A percentile compares a stretch with the other conserved stretches of the same genome.
These are phyloP conservation scores for Alviniconcha marisindica DNA, from an alignment of 1,140 invertebrate species.

Conservation along the genomic window DNA sequence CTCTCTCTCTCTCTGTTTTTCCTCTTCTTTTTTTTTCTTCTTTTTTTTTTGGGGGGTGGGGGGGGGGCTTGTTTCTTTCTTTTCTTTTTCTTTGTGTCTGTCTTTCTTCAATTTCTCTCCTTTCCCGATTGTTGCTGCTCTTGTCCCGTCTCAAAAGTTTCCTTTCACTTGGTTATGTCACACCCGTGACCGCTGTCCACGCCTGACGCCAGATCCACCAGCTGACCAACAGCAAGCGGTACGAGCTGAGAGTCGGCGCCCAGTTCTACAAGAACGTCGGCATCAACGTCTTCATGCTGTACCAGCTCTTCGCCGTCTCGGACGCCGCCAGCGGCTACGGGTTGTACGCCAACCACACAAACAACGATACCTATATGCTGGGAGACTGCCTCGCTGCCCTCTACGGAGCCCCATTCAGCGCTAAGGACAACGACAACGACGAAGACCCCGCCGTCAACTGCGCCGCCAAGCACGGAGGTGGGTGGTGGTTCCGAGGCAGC, in stretches of 20 bases:
- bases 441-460: slow-evolving; percentile 22
- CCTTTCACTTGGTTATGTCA: too few relatives aligned
- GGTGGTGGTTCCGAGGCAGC: slow-evolving; percentile 35
- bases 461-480: slow-evolving; percentile 23
- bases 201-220: slow-evolving; percentile 21
- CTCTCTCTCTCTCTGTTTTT: neutral
- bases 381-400: slow-evolving; percentile 33
- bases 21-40: too few relatives aligned
- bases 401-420: slow-evolving; percentile 30
- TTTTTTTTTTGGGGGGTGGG: too few relatives aligned
- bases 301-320: slow-evolving; percentile 30
- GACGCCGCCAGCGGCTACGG: slow-evolving; percentile 20
- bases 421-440: slow-evolving; percentile 43
- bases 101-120: too few relatives aligned
- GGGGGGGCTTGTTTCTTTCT: too few relatives aligned
- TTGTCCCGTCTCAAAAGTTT: too few relatives aligned
- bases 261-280: neutral
- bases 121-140: too few relatives aligned
- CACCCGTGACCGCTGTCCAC: too few relatives aligned
- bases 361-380: neutral
- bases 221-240: slow-evolving; percentile 31
- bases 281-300: slow-evolving; percentile 20
- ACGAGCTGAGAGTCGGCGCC: slow-evolving; percentile 14
- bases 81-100: too few relatives aligned
- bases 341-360: slow-evolving; percentile 14